Conservation (phyloP, 2,888 invertebrate species). For the Aspidiotus destructor region DNA sequence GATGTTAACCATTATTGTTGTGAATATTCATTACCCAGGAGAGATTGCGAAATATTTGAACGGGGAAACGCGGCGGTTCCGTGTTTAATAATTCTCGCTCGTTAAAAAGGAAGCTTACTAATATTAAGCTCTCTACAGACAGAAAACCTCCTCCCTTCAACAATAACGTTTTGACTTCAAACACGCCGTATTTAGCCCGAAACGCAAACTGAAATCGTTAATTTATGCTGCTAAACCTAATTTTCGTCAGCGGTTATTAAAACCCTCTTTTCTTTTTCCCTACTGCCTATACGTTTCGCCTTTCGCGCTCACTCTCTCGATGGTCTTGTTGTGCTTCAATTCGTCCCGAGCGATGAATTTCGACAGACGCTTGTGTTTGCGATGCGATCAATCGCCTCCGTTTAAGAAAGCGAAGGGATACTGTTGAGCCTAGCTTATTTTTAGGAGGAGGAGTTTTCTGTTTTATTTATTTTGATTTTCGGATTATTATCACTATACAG, state of each 20-base stretch:
- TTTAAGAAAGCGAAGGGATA: no score
- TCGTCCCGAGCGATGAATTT: no score
- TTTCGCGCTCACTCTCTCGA: no score
- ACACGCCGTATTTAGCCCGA: constrained; percentile 23
- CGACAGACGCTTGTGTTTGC: no score
- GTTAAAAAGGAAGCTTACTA: constrained; percentile 15
- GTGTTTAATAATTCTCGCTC: constrained; percentile 24
- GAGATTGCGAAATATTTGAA: constrained; percentile 24
- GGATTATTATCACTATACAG: no score
- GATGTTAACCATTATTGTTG: constrained; percentile 31
- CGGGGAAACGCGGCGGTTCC: constrained; percentile 9
- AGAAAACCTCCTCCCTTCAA: constrained; percentile 18
- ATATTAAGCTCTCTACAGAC: constrained; percentile 15
- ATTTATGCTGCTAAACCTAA: constrained; percentile 24
- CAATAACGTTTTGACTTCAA: constrained; percentile 17
- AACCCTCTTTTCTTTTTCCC: background rate
- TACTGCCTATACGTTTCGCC: background rate
- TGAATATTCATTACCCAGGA: constrained; percentile 31
- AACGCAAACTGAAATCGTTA: constrained; percentile 26
- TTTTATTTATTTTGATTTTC: no score
- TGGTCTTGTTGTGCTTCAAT: no score
- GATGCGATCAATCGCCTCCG: no score
- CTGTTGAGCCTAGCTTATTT: no score
- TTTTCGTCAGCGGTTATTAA: constrained; percentile 4
- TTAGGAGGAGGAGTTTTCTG: no score